phyloP scores from a whole-genome alignment of 2,888 invertebrate species.

The Caenorhabditis sp. region DNA sequence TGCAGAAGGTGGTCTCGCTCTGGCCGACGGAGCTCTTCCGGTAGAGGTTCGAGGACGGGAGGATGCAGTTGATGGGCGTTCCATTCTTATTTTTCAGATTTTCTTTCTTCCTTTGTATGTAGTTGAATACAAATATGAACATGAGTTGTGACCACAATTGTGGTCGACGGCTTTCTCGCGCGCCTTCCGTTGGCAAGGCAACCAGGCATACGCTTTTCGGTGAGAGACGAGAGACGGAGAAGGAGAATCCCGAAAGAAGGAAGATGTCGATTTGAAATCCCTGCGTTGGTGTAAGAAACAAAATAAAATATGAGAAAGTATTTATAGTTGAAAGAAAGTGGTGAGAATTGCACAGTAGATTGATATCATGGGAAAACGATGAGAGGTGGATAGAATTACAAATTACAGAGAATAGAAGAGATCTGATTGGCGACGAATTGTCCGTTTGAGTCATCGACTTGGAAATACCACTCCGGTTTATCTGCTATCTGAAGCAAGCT shows the following conservation, averaged over 20 bases:
- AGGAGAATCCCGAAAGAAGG: background rate
- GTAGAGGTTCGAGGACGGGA: slow-evolving; percentile 74
- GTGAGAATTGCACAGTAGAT: slow-evolving; percentile 31
- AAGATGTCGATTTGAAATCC: no score
- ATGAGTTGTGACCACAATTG: slow-evolving; percentile 2
- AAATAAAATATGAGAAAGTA: slow-evolving; percentile 10
- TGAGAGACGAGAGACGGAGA: background rate
- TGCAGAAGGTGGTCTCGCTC: slow-evolving; percentile 61
- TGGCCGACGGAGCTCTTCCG: slow-evolving; percentile 66
- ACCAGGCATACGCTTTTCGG: background rate
- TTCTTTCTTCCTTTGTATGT: background rate
- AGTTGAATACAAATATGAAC: slow-evolving; percentile 25
- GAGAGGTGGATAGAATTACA: slow-evolving; percentile 16
- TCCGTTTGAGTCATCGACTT: slow-evolving; percentile 45
- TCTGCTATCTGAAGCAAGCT: slow-evolving; percentile 21
- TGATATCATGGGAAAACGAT: background rate
- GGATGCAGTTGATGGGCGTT: slow-evolving; percentile 74
- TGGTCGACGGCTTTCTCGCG: background rate
- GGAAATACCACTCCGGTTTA: slow-evolving; percentile 50
- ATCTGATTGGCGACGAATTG: slow-evolving; percentile 50
- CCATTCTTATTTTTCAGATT: slow-evolving; percentile 65
- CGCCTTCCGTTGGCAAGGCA: slow-evolving; percentile 37
- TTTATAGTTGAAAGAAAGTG: slow-evolving; percentile 55
- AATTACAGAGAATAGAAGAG: slow-evolving; percentile 51
- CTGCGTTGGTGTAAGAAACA: background rate